Evolutionary conservation across 2,888 invertebrate species (phyloP).

Genomic region (Andrena hattorfiana): DNA sequence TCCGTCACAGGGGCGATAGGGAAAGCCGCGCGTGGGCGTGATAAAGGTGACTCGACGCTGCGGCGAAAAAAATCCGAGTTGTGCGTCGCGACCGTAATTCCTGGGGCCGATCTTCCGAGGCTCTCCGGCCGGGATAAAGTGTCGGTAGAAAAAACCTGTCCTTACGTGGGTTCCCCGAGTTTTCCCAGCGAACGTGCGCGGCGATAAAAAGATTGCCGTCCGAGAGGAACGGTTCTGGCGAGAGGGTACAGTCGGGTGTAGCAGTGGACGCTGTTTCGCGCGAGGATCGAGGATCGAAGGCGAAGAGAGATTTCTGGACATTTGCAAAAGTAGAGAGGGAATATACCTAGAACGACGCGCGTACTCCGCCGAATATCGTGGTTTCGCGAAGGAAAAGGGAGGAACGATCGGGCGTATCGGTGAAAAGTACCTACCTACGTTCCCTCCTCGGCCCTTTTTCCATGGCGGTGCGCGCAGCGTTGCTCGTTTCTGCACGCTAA

Average conservation of each 20-base stretch:
- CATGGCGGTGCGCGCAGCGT: constrained; percentile 16
- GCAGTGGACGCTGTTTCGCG: background rate
- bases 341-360: too few relatives aligned
- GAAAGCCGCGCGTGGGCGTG: constrained; percentile 38
- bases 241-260: constrained; percentile 17
- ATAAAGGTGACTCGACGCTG: constrained; percentile 25
- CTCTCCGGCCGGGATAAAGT: constrained; percentile 31
- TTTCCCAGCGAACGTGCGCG: constrained; percentile 14
- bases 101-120: constrained; percentile 29
- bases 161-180: constrained; percentile 21
- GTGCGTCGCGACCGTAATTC: constrained; percentile 13
- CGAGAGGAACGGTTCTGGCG: constrained; percentile 6
- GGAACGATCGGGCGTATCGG: constrained; percentile 5
- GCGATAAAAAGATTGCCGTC: constrained; percentile 31
- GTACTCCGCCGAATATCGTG: too few relatives aligned
- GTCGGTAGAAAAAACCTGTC: constrained; percentile 30
- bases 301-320: too few relatives aligned
- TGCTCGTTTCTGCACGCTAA: constrained; percentile 75
- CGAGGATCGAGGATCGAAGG: background rate
- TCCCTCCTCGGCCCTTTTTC: constrained; percentile 1
- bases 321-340: too few relatives aligned
- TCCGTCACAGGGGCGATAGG: background rate
- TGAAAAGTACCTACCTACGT: background rate
- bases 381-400: background rate
- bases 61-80: background rate